phyloP scores from a whole-genome alignment of 2,797 vertebrate species.

The Sebastes paucispinis region DNA sequence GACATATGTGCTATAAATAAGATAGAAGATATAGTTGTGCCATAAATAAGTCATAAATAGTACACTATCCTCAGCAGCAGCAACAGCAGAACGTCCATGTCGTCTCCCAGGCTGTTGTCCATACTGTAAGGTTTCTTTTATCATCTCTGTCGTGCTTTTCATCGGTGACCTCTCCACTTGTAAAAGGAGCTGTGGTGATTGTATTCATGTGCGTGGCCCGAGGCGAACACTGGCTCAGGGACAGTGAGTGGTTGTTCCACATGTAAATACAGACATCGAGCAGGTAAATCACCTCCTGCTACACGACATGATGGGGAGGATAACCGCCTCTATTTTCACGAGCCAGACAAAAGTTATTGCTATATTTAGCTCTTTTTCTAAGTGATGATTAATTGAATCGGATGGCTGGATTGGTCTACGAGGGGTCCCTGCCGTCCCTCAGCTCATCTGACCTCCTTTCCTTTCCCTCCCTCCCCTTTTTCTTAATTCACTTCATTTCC shows the following conservation, averaged over 20 bases:
- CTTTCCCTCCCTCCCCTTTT: conserved; percentile 10
- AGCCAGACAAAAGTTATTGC: conserved; percentile 41
- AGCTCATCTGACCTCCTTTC: conserved; percentile 68
- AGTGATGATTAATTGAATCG: conserved; percentile 68
- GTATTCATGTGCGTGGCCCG: conserved; percentile 9
- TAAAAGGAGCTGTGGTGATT: conserved; percentile 12
- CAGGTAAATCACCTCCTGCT: conserved; percentile 28
- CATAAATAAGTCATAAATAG: conserved; percentile 70
- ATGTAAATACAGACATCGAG: conserved; percentile 11
- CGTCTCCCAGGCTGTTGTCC: conserved; percentile 15
- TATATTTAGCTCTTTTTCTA: conserved; percentile 62
- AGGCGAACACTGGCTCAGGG: conserved; percentile 5
- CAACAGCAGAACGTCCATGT: conserved; percentile 13
- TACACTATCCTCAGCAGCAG: conserved; percentile 37
- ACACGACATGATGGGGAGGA: conserved; percentile 10
- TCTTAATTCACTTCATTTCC: conserved; percentile 69
- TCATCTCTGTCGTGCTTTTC: conserved; percentile 15
- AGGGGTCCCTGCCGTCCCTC: conserved; percentile 33
- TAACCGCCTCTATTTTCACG: conserved; percentile 3
- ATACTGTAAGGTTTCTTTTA: conserved; percentile 13
- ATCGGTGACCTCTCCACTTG: conserved; percentile 4
- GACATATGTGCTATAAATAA: conserved; percentile 68
- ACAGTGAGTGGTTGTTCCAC: neutral
- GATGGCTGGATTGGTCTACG: conserved; percentile 36
- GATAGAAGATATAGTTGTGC: conserved; percentile 68